A percentile compares a stretch with the other conserved stretches of the same genome.
phyloP scores from a whole-genome alignment of 30 jellyfish, hydroid and myxozoan genomes.

The Kudoa iwatai region DNA sequence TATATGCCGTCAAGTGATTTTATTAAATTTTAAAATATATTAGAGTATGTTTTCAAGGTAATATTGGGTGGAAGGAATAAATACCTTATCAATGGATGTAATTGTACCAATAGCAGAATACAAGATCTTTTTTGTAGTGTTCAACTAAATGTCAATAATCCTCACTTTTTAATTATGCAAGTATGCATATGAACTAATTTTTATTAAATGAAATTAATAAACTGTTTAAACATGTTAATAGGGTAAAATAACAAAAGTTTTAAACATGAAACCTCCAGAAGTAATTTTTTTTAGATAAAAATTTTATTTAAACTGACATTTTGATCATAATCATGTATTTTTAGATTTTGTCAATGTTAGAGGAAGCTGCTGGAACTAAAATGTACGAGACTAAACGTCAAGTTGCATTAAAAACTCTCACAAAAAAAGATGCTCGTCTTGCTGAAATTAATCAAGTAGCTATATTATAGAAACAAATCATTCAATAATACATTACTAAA shows the following conservation, averaged over 20 bases:
- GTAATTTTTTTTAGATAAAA: slow-evolving; percentile 1
- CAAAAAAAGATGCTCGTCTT: slow-evolving; percentile 25
- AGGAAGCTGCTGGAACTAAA: slow-evolving; percentile 83
- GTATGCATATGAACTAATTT: slow-evolving; percentile 3
- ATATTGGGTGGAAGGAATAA: slow-evolving; percentile 73
- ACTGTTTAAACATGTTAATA: too few species aligned
- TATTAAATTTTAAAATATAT: neutral
- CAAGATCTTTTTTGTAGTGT: slow-evolving; percentile 59
- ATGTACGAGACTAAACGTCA: slow-evolving; percentile 55
- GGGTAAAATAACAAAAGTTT: slow-evolving; percentile 62
- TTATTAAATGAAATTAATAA: too few species aligned
- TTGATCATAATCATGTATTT: neutral
- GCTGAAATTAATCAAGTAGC: slow-evolving; percentile 23
- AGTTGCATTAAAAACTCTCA: slow-evolving; percentile 39
- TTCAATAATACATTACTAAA: neutral
- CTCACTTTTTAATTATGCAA: slow-evolving; percentile 74
- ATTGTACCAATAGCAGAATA: slow-evolving; percentile 37
- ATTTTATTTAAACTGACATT: neutral
- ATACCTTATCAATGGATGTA: slow-evolving; percentile 56
- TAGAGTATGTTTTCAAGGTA: slow-evolving; percentile 5
- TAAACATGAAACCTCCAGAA: slow-evolving; percentile 74
- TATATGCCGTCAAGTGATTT: slow-evolving; percentile 35
- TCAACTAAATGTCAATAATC: slow-evolving; percentile 50
- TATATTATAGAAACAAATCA: neutral
- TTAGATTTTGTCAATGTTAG: slow-evolving; percentile 58